phyloP scores from a whole-genome alignment of 2,113 vertebrate genomes.

The Ovis canadensis region DNA sequence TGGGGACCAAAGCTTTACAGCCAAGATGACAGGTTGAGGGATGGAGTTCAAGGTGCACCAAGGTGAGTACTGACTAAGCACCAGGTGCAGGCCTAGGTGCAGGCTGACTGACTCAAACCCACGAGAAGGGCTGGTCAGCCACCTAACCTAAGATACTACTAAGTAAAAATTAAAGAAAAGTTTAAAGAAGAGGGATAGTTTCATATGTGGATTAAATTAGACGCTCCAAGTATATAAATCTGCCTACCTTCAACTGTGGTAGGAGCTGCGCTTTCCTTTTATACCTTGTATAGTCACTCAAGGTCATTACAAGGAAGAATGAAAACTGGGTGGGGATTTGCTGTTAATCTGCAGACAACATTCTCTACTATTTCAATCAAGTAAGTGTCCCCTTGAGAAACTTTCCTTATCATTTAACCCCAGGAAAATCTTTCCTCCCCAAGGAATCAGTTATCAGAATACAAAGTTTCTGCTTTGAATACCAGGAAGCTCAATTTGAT shows the following conservation, averaged over 20 bases:
- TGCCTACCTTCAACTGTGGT: not conserved
- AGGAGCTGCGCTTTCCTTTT: not conserved
- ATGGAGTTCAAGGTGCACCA: not conserved
- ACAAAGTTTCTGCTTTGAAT: not conserved
- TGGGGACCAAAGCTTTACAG: not conserved
- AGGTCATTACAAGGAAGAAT: not conserved
- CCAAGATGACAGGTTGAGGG: not conserved
- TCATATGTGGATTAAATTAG: not conserved
- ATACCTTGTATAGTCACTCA: not conserved
- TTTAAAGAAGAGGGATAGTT: not conserved
- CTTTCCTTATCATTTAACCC: not conserved
- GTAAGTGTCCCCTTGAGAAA: not conserved
- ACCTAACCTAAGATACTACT: not conserved
- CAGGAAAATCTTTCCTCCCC: not conserved
- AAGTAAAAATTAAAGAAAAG: not conserved
- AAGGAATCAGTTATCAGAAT: not conserved
- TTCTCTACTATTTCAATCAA: slow-evolving; percentile 13
- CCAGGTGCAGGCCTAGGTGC: not conserved
- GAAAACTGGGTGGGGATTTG: not conserved
- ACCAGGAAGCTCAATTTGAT: not conserved
- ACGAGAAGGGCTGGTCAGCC: not conserved
- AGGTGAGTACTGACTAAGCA: not conserved
- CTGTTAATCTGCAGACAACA: not conserved
- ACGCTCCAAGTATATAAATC: not conserved
- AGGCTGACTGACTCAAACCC: not conserved